Evolutionary conservation across 2,113 vertebrate species (phyloP).

Genomic region (Heterotilapia buettikoferi): DNA sequence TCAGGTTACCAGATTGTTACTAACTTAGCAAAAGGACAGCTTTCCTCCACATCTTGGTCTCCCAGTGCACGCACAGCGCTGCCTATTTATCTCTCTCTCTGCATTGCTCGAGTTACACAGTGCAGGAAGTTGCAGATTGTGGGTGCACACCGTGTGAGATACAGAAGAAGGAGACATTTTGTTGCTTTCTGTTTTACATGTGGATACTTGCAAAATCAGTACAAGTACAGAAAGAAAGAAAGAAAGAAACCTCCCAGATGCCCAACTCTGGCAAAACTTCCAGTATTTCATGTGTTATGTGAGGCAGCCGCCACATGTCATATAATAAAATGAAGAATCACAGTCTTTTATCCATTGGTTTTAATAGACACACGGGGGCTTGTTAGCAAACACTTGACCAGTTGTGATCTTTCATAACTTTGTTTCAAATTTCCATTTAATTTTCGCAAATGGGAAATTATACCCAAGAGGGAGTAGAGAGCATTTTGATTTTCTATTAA

Average conservation of each 20-base stretch:
- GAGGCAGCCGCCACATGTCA: neutral
- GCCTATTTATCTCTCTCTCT: neutral
- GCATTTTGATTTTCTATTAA: slow-evolving; percentile 37
- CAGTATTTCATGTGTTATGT: neutral
- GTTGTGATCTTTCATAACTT: neutral
- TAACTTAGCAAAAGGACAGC: neutral
- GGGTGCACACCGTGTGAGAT: neutral
- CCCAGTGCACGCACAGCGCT: neutral
- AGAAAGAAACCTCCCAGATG: neutral
- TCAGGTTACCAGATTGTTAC: neutral
- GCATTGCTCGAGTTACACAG: neutral
- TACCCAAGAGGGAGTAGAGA: neutral
- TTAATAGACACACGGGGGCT: neutral
- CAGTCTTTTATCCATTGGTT: neutral
- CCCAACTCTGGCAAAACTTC: neutral
- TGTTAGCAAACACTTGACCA: slow-evolving; percentile 19
- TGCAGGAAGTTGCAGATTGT: neutral
- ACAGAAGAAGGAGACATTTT: neutral
- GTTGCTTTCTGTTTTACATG: neutral
- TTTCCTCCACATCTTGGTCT: neutral
- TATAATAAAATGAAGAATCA: neutral
- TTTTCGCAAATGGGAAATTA: slow-evolving; percentile 32
- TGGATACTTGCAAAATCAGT: neutral
- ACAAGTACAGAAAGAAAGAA: neutral
- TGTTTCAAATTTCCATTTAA: slow-evolving; percentile 10